Evolutionary conservation across 2,888 invertebrate species (phyloP).

Genomic region (Frankliniella intonsa): DNA sequence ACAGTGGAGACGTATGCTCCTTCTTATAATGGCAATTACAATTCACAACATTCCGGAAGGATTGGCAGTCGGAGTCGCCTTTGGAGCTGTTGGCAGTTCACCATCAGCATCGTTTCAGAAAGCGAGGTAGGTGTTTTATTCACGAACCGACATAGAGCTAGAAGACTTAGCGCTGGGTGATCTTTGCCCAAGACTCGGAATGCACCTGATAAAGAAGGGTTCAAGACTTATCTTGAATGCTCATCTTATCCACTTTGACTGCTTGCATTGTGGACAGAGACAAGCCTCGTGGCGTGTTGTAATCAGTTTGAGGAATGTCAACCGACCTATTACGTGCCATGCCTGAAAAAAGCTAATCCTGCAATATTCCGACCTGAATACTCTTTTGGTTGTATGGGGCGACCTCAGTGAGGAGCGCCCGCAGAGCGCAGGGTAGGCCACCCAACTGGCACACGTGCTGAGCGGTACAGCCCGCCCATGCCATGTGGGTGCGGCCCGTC

Average conservation of each 20-base stretch:
- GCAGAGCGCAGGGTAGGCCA: constrained; percentile 3
- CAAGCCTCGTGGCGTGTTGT: too few species aligned
- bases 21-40: constrained; percentile 94
- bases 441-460: constrained; percentile 41
- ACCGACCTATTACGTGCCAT: too few species aligned
- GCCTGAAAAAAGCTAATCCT: too few species aligned
- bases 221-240: constrained; percentile 31
- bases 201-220: constrained; percentile 32
- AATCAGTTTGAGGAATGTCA: too few species aligned
- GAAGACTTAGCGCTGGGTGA: too few species aligned
- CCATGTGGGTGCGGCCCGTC: not conserved
- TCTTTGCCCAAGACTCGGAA: too few species aligned
- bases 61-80: constrained; percentile 94
- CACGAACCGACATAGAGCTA: not conserved
- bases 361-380: too few species aligned
- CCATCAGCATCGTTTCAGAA: constrained; percentile 81
- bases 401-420: not conserved
- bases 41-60: constrained; percentile 89
- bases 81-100: constrained; percentile 86
- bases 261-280: too few species aligned
- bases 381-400: not conserved
- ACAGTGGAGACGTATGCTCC: constrained; percentile 88
- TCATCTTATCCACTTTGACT: not conserved
- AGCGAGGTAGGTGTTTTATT: constrained; percentile 60
- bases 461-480: constrained; percentile 34